These are phyloP conservation scores for Pseudorasbora parva DNA, from an alignment of 2,113 vertebrate species.

Conservation along the genomic window DNA sequence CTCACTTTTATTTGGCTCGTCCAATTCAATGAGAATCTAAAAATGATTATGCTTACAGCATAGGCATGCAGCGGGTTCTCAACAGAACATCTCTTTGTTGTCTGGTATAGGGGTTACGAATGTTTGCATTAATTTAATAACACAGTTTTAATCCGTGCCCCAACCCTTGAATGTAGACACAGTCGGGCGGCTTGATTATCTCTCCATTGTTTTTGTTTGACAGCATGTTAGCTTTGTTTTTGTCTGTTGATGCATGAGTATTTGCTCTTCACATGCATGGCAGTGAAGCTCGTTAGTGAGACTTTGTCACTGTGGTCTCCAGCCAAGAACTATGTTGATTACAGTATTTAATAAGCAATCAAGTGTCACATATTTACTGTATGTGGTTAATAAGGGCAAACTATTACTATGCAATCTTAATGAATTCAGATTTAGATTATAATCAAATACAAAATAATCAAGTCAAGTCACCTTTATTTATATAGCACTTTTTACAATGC, in stretches of 20 bases:
- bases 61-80: background rate
- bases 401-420: background rate
- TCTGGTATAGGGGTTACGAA: constrained; percentile 27
- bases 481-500: no score
- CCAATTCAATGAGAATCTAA: background rate
- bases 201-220: constrained; percentile 50
- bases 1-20: background rate
- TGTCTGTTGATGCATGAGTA: constrained; percentile 44
- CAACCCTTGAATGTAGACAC: constrained; percentile 17
- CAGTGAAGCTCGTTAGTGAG: constrained; percentile 34
- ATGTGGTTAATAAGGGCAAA: background rate
- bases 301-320: constrained; percentile 24
- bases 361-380: constrained; percentile 15
- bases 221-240: constrained; percentile 44
- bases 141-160: constrained; percentile 33
- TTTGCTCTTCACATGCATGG: constrained; percentile 50
- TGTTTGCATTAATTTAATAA: constrained; percentile 52
- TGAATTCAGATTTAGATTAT: background rate
- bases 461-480: no score
- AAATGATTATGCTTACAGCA: constrained; percentile 42
- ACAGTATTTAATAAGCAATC: background rate
- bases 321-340: constrained; percentile 20
- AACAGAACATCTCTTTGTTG: constrained; percentile 17
- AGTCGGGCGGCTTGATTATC: constrained; percentile 40
- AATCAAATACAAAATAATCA: no score